These are phyloP conservation scores for Microplitis mediator DNA, from an alignment of 1,140 invertebrate species.

Conservation along the genomic window DNA sequence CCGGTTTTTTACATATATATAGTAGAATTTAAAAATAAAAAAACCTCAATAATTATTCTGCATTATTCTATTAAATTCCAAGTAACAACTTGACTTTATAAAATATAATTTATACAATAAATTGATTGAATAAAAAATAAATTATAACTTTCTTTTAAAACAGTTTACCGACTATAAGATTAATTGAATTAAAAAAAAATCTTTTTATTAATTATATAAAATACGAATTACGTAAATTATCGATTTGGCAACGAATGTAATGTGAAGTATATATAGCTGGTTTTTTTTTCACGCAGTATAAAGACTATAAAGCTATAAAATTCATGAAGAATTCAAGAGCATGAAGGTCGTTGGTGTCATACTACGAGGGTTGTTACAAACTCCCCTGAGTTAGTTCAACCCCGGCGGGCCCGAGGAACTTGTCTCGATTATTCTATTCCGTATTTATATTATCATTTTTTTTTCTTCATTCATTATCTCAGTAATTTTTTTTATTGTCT, in stretches of 20 bases:
- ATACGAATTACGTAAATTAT: background rate
- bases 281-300: background rate
- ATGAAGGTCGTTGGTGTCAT: conserved; percentile 10
- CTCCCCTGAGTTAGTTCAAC: conserved; percentile 6
- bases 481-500: background rate
- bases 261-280: too few species aligned
- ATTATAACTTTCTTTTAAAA: too few species aligned
- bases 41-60: too few species aligned
- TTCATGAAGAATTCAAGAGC: conserved; percentile 18
- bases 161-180: too few species aligned
- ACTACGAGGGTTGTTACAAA: background rate
- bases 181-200: too few species aligned
- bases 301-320: conserved; percentile 7
- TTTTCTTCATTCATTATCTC: background rate
- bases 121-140: too few species aligned
- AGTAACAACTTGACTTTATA: too few species aligned
- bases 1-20: too few species aligned
- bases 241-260: background rate
- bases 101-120: too few species aligned
- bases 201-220: too few species aligned
- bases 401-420: conserved; percentile 26
- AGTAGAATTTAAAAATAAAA: too few species aligned
- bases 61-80: too few species aligned
- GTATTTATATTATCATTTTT: background rate
- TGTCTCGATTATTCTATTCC: background rate